Percentiles rank a stretch among this genome's conserved stretches.
Evolutionary conservation across 2,888 invertebrate genomes (phyloP).

Genomic region (Hypomecis punctinalis): DNA sequence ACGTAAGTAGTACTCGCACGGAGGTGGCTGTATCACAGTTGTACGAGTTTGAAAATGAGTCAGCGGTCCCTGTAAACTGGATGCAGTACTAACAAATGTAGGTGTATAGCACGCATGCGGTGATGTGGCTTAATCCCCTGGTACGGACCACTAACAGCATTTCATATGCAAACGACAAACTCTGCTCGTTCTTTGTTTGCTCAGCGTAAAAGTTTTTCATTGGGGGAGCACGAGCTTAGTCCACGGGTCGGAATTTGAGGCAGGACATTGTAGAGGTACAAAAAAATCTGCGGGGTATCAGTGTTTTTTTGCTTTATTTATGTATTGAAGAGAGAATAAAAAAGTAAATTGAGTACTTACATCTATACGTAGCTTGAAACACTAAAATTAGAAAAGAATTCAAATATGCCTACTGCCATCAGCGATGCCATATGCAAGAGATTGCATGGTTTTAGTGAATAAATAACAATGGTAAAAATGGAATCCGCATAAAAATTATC

Average conservation of each 20-base stretch:
- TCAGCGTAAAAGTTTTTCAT: constrained; percentile 61
- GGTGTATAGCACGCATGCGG: constrained; percentile 32
- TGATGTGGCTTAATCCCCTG: constrained; percentile 55
- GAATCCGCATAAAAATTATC: no score
- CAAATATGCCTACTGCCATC: no score
- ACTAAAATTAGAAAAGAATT: no score
- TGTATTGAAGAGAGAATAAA: no score
- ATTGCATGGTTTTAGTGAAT: no score
- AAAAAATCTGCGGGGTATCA: neutral
- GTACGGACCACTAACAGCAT: constrained; percentile 60
- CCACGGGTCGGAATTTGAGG: constrained; percentile 54
- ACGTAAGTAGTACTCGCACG: constrained; percentile 46
- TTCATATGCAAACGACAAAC: constrained; percentile 68
- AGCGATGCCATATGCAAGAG: no score
- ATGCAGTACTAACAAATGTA: constrained; percentile 36
- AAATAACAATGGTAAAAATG: no score
- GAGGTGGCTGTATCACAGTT: constrained; percentile 45
- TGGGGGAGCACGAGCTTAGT: constrained; percentile 55
- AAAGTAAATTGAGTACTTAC: neutral
- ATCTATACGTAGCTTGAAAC: no score
- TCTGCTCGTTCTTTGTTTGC: constrained; percentile 59
- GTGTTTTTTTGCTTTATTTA: no score
- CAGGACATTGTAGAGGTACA: constrained; percentile 40
- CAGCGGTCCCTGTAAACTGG: constrained; percentile 50
- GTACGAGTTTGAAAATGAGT: constrained; percentile 57